Evolutionary conservation across 2,797 vertebrate genomes (phyloP), one percentile per base, ranked within the genome.

Genomic region (Trematomus bernacchii): DNA sequence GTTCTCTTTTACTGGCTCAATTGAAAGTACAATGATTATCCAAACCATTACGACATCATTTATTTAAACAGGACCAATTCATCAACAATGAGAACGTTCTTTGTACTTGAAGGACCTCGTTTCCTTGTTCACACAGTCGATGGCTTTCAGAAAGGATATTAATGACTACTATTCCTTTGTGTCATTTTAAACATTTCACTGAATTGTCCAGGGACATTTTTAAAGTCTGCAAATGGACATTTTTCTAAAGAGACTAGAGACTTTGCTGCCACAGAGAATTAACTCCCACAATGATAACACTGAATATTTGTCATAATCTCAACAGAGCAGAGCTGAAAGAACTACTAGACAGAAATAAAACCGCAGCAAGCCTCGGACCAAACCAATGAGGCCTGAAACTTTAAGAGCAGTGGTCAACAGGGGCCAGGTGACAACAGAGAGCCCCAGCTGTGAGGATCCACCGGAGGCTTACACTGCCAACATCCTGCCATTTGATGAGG

Each of bases 361-460:
- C 27, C 18, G 52, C 11, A 52, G 43, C 33, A 47, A 1, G 27
- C 60, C 13, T 72, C 2, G 15, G 65, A 82, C 63, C 52, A 59
- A 74, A 74, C 62, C 66, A 76, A 58, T 19, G 46, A 75, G 54
- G 74, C 40, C 80, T 69, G 79, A 78, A 19, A 53, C 50, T 12
- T 74, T 54, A 58, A 48, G 65, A 57, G 44, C 71, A 64, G 65
- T 47, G 40, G 71, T 76, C 77, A 53, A 62, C 52, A 30, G 67
- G 71, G 76, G 66, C 82, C 87, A 89, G 86, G 85, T 89, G 88
- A 92, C 83, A 86, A 68, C 82, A 44, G 71, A 67, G 76, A 84
- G 80, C 73, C 62, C 52, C 13, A 76, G 85, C 86, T 90, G 84
- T 91, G 86, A 84, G 84, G 90, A 91, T 92, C 87, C 88, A 77